A percentile compares a stretch with the other conserved stretches of the same genome.
These are phyloP conservation scores for Drosophila kanekoi DNA, from an alignment of 2,888 invertebrate species.

Conservation along the genomic window DNA sequence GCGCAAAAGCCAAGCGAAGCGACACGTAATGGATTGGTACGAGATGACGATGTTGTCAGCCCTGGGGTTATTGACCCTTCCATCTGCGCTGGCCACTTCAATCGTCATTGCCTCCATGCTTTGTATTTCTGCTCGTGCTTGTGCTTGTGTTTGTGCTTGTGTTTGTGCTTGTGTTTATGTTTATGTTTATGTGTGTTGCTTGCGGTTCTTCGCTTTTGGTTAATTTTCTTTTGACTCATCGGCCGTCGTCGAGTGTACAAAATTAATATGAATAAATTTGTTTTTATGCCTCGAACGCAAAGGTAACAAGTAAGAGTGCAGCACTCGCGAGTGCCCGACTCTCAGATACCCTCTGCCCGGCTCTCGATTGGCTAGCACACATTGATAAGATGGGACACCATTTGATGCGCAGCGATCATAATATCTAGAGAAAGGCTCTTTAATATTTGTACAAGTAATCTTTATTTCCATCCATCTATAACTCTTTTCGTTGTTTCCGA, in stretches of 20 bases:
- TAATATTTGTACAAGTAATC: no score
- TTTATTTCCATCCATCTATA: no score
- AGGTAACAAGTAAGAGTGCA: background rate
- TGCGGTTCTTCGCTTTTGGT: slow-evolving; percentile 34
- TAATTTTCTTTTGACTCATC: slow-evolving; percentile 31
- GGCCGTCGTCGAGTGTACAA: slow-evolving; percentile 16
- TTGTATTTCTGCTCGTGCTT: slow-evolving; percentile 7
- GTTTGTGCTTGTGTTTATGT: slow-evolving; percentile 6
- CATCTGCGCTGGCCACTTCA: slow-evolving; percentile 29
- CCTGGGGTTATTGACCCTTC: slow-evolving; percentile 66
- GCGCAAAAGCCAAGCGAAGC: slow-evolving; percentile 14
- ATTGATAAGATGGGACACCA: background rate
- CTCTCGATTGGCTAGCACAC: background rate
- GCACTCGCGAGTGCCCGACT: background rate
- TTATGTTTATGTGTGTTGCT: slow-evolving; percentile 7
- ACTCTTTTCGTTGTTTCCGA: no score
- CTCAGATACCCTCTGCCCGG: background rate
- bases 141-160: background rate
- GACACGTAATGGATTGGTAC: slow-evolving; percentile 18
- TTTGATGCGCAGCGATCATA: no score
- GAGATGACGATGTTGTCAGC: slow-evolving; percentile 37
- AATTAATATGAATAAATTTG: slow-evolving; percentile 64
- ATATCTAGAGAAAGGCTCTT: no score
- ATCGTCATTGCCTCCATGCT: slow-evolving; percentile 28
- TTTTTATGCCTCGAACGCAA: slow-evolving; percentile 25